Evolutionary conservation across 2,888 invertebrate species (phyloP), one percentile per base, ranked within the genome.

Genomic region (Strigamia crassipes): DNA sequence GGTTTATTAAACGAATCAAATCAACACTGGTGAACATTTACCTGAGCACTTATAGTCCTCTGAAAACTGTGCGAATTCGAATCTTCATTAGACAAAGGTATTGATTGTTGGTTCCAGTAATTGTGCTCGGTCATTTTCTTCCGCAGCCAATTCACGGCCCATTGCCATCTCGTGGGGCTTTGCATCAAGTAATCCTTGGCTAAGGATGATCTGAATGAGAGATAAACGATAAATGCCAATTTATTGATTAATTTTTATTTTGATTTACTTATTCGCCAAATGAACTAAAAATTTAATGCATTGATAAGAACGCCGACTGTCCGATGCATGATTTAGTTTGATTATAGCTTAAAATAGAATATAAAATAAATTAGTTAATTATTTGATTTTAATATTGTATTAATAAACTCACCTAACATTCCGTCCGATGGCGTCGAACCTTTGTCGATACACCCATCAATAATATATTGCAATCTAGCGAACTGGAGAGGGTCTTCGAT

Each of bases 141-240:
- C 84, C 88, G 87, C 27, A 90, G 87, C 90, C 90, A 90, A 84
- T 88, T 87, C 80, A 90, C 89, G 13, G 89, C 88, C 89, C 89
- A 89, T 85, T 89, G 88, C 89, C 89, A 89, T 84, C 87, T 87
- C 79, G 86, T 85, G 56, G 87, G 86, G 9, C 84, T 84, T 86
- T 87, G 87, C 82, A 88, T 86, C 73, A 89, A 86, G 83, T 87
- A 88, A 82, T 89, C 89, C 83, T 88, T 88, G 51, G 87, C 88
- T 79, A 86, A 83, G 13, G 86, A 83, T 82, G 84, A 85, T 78
- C 85, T 85, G 21, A 9, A 31, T 10, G 6, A 21, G 38, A 38
- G 38, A 0, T 4, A 38, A 38, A 18, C 51, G n/a, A 51, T 27
- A 27, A 73, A 73, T 27, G 1, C 12, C 3, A 12, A 27, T 10